Evolutionary conservation across 2,888 invertebrate genomes (phyloP).

Genomic region (Pyrrhosoma nymphula): DNA sequence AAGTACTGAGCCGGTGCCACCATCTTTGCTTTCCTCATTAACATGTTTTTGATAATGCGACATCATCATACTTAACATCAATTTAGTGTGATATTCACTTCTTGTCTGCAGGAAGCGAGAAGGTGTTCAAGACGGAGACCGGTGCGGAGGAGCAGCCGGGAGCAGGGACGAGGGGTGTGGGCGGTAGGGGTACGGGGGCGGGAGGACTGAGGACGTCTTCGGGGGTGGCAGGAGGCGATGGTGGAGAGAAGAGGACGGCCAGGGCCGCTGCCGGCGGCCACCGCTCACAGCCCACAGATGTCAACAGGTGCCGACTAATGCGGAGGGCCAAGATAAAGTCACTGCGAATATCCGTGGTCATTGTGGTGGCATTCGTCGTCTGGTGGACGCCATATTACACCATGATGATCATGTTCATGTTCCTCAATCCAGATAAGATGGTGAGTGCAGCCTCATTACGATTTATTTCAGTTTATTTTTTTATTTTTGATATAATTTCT

Average conservation of each 20-base stretch:
- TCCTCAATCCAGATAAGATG: constrained; percentile 85
- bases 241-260: constrained; percentile 76
- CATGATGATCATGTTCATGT: constrained; percentile 90
- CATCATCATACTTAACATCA: too few relatives aligned
- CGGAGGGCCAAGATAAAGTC: constrained; percentile 89
- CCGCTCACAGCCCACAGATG: constrained; percentile 82
- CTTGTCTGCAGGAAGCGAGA: constrained; percentile 82
- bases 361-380: constrained; percentile 88
- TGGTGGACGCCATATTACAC: constrained; percentile 94
- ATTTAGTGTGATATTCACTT: too few relatives aligned
- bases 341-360: constrained; percentile 88
- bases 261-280: constrained; percentile 72
- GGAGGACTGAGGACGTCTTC: constrained; percentile 76
- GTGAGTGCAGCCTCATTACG: constrained; percentile 78
- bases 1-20: too few relatives aligned
- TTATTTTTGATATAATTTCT: too few relatives aligned
- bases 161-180: constrained; percentile 35
- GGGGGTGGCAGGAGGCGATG: constrained; percentile 70
- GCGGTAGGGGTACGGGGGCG: constrained; percentile 78
- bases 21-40: neutral
- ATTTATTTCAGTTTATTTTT: too few relatives aligned
- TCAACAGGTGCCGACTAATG: constrained; percentile 85
- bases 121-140: constrained; percentile 81
- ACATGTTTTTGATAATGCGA: neutral
- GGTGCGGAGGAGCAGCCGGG: neutral